Conservation (phyloP, 2,888 invertebrate genomes). For the Drosophila kanekoi region DNA sequence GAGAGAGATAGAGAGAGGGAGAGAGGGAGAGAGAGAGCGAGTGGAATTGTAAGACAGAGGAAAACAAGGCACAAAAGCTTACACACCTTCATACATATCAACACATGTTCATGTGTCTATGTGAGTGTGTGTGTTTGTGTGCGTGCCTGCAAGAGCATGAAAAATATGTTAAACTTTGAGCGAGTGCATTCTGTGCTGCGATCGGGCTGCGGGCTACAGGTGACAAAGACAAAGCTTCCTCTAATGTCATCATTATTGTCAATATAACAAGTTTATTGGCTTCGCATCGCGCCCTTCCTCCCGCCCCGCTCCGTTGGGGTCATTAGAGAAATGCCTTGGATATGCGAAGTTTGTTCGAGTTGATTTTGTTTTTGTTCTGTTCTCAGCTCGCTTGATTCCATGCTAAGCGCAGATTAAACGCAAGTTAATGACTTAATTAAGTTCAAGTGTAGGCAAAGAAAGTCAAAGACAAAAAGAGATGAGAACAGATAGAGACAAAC, state of each 20-base stretch:
- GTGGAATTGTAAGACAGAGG: conserved; percentile 10
- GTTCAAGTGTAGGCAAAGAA: conserved; percentile 50
- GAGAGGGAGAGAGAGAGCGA: conserved; percentile 16
- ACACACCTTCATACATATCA: not conserved
- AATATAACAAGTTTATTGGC: conserved; percentile 77
- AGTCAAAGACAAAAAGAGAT: conserved; percentile 33
- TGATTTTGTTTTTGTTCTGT: conserved; percentile 17
- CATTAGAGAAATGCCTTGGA: conserved; percentile 63
- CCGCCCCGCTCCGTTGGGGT: conserved; percentile 34
- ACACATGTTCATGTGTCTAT: not conserved
- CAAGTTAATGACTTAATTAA: conserved; percentile 77
- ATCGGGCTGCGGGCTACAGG: conserved; percentile 55
- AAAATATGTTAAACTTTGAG: conserved; percentile 54
- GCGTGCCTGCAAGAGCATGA: conserved; percentile 21
- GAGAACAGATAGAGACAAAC: conserved; percentile 38
- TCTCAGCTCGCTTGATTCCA: conserved; percentile 15
- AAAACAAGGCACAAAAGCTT: conserved; percentile 11
- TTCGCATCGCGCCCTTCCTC: conserved; percentile 10
- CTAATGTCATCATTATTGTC: conserved; percentile 77
- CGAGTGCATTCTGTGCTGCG: conserved; percentile 39
- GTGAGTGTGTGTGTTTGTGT: conserved; percentile 3
- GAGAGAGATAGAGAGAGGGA: conserved; percentile 3
- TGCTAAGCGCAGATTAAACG: conserved; percentile 71
- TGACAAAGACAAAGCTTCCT: conserved; percentile 63
- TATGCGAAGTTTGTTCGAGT: conserved; percentile 58